phyloP scores from a whole-genome alignment of 1,140 invertebrate genomes.

The Proctacanthus coquilletti region DNA sequence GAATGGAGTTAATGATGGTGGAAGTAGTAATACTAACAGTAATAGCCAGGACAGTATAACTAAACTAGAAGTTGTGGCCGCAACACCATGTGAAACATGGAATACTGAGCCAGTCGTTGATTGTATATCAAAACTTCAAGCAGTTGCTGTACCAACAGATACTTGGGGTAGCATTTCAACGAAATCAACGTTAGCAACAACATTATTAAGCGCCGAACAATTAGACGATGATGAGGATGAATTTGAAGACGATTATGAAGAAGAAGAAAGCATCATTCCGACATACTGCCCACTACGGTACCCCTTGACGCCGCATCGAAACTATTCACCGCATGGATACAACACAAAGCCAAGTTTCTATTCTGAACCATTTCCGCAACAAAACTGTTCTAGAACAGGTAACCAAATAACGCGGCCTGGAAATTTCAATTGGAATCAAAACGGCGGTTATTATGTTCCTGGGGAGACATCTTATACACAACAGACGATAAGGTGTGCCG shows the following conservation, averaged over 20 bases:
- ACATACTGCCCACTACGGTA: slow-evolving; percentile 26
- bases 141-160: slow-evolving; percentile 35
- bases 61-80: slow-evolving; percentile 26
- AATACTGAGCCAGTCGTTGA: slow-evolving; percentile 16
- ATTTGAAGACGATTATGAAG: slow-evolving; percentile 37
- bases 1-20: slow-evolving; percentile 16
- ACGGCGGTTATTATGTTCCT: slow-evolving; percentile 12
- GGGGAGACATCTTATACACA: slow-evolving; percentile 29
- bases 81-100: slow-evolving; percentile 24
- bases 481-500: slow-evolving; percentile 70
- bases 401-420: slow-evolving; percentile 11
- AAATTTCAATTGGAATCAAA: slow-evolving; percentile 4
- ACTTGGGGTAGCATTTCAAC: slow-evolving; percentile 32
- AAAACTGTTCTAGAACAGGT: slow-evolving; percentile 28
- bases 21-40: slow-evolving; percentile 9
- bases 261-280: slow-evolving; percentile 30
- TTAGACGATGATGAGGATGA: slow-evolving; percentile 36
- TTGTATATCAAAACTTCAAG: slow-evolving; percentile 31
- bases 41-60: slow-evolving; percentile 33
- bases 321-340: slow-evolving; percentile 15
- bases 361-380: slow-evolving; percentile 28
- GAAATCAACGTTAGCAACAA: slow-evolving; percentile 33
- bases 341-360: slow-evolving; percentile 25
- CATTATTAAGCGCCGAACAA: slow-evolving; percentile 32
- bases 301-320: slow-evolving; percentile 18